Conservation (phyloP, 2,113 vertebrate species). For the Rhabdomys dilectus region DNA sequence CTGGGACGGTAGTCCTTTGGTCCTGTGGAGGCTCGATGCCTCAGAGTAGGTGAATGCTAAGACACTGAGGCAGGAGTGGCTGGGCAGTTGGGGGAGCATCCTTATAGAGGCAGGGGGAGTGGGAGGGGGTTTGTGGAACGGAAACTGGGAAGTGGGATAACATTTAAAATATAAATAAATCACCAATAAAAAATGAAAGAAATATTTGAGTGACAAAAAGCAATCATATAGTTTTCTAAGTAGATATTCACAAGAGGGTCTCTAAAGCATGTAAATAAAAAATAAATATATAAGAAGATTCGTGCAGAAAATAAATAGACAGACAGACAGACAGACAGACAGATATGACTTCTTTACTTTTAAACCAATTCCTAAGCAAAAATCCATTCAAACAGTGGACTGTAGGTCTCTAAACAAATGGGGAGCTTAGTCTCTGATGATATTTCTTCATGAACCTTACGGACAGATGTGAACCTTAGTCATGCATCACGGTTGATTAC, state of each 20-base stretch:
- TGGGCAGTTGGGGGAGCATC: too few relatives aligned
- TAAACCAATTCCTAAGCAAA: conserved; percentile 45
- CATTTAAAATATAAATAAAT: too few relatives aligned
- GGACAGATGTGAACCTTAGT: conserved; percentile 87
- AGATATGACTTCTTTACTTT: background rate
- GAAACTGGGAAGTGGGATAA: too few relatives aligned
- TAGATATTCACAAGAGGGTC: conserved; percentile 10
- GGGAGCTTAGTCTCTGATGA: conserved; percentile 78
- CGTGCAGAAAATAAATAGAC: background rate
- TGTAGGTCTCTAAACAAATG: conserved; percentile 42
- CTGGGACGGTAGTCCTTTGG: too few relatives aligned
- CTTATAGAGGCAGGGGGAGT: too few relatives aligned
- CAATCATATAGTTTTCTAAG: conserved; percentile 71
- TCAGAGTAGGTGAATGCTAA: too few relatives aligned
- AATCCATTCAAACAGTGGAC: conserved; percentile 77
- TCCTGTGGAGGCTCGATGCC: too few relatives aligned
- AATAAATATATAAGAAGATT: background rate
- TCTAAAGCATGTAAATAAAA: background rate
- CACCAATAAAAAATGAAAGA: background rate
- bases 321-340: background rate
- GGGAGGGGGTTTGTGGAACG: too few relatives aligned
- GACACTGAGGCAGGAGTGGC: too few relatives aligned
- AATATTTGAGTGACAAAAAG: conserved; percentile 56
- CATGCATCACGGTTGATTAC: conserved; percentile 86
- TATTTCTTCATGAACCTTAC: conserved; percentile 82